These are phyloP conservation scores for Smutsia temminckii DNA, from an alignment of 2,797 vertebrate genomes.

Conservation along the genomic window DNA sequence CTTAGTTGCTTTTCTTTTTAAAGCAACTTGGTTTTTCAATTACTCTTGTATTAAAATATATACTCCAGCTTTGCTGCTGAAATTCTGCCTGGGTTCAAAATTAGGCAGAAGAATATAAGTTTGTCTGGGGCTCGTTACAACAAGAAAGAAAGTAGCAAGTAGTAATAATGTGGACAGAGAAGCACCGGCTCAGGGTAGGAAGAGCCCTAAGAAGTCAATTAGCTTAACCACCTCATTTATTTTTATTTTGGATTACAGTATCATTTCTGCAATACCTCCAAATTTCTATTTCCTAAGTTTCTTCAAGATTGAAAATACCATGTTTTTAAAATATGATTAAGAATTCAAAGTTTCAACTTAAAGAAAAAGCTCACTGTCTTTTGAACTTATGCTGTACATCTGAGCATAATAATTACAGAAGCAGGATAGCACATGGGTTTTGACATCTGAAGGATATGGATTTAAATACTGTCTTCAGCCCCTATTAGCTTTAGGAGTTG, in stretches of 20 bases:
- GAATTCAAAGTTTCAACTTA: slow-evolving; percentile 13
- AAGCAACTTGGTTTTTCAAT: slow-evolving; percentile 1
- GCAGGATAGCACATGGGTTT: neutral
- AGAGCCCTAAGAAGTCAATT: neutral
- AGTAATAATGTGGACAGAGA: neutral
- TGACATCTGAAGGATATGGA: neutral
- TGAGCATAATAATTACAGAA: neutral
- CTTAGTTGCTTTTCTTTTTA: slow-evolving; percentile 26
- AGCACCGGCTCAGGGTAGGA: neutral
- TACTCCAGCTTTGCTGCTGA: neutral
- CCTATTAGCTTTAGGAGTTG: neutral
- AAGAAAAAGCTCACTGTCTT: neutral
- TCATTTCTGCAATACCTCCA: neutral
- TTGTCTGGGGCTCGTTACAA: neutral
- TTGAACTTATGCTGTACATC: neutral
- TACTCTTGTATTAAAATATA: slow-evolving; percentile 37
- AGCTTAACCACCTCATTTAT: neutral
- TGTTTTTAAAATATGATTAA: neutral
- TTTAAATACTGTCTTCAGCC: neutral
- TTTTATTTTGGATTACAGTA: slow-evolving; percentile 19
- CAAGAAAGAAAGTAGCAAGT: neutral
- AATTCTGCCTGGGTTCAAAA: slow-evolving; percentile 39
- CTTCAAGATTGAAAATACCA: neutral
- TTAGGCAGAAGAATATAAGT: neutral
- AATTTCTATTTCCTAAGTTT: neutral